Evolutionary conservation across 2,797 vertebrate genomes (phyloP), one percentile per base, ranked within the genome.

Genomic region (Arrhamphus sclerolepis): DNA sequence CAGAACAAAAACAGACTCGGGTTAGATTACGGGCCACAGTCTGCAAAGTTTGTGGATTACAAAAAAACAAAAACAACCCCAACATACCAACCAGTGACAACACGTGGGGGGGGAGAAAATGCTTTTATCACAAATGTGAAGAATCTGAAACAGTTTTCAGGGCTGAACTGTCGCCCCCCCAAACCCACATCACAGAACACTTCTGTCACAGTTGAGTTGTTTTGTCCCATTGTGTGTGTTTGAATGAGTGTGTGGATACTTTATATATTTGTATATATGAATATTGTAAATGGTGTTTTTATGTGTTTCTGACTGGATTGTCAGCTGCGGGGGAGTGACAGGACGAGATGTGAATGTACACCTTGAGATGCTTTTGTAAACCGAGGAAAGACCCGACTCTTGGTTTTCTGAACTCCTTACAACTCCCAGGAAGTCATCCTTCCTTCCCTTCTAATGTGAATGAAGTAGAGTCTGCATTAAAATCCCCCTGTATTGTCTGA

Each of bases 231-330:
- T 70, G 13, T 65, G 52, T 19, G 59, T 70, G 70, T 78, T 49
- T 17, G 66, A 60, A 48, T 57, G 71, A 62, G 74, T 62, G 57
- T 42, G 73, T 77, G 70, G 78, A 51, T 66, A 65, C 80, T 66
- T 77, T 85, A 82, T 88, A 76, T 89, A 84, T 91, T 88, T 92
- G 87, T 92, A 89, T 68, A 89, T 90, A 88, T 90, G 67, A 88
- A 82, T 91, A 91, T 89, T 91, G 88, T 92, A 90, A 86, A 88
- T 88, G 83, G 82, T 77, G 82, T 90, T 90, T 89, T 84, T 87
- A 82, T 53, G 50, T 85, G 62, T 86, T 79, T 83, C 31, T 72
- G 77, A 81, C 72, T 63, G 74, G 76, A 76, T 17, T 64, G 76
- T 18, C 56, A 70, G 70, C 67, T 56, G 21, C 52, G 58, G 65